Evolutionary conservation across 2,113 vertebrate genomes (phyloP).

Genomic region (Ameiurus melas): DNA sequence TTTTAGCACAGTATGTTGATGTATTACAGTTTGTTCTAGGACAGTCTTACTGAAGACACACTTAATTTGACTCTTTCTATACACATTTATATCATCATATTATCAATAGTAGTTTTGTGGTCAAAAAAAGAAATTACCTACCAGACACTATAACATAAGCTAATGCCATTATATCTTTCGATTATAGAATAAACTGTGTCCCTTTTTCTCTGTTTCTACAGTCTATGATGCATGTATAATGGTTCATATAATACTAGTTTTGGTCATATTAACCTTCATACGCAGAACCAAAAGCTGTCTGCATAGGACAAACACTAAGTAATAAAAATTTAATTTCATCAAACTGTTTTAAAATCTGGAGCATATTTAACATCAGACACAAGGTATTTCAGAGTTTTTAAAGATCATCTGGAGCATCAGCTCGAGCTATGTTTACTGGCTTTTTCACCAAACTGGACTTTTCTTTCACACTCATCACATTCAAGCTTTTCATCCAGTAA

Average conservation of each 20-base stretch:
- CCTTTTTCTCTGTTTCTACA: not conserved
- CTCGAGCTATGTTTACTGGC: slow-evolving; percentile 2
- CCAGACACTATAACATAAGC: not conserved
- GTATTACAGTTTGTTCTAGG: not conserved
- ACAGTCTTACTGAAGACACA: not conserved
- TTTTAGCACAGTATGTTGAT: not conserved
- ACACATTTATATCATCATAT: not conserved
- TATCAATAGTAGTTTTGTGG: not conserved
- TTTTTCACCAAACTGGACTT: not conserved
- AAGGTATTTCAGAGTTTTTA: not conserved
- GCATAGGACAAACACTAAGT: not conserved
- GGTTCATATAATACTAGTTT: not conserved
- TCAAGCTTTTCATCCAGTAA: slow-evolving; percentile 13
- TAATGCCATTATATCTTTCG: not conserved
- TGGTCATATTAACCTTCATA: not conserved
- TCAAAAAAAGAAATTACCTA: not conserved
- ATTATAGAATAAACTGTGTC: not conserved
- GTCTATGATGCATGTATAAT: not conserved
- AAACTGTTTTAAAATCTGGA: not conserved
- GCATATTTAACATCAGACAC: not conserved
- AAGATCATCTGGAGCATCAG: not conserved
- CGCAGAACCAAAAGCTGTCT: not conserved
- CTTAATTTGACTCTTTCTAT: not conserved
- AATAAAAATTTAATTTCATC: not conserved
- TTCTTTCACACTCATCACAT: slow-evolving; percentile 40